phyloP scores from a whole-genome alignment of 2,888 invertebrate species.

The Noctua janthe region DNA sequence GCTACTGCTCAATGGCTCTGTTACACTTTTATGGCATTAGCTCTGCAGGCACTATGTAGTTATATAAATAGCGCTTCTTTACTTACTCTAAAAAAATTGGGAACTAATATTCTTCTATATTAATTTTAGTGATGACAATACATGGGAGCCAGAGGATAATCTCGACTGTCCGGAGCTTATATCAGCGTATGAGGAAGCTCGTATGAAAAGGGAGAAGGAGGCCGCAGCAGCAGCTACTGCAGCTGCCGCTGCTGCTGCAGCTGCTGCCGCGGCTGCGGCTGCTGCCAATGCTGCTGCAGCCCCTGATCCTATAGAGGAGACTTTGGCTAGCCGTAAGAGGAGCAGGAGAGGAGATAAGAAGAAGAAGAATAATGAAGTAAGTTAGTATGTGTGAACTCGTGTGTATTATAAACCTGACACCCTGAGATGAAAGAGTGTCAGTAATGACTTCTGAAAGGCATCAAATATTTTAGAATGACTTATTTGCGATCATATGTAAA shows the following conservation, averaged over 20 bases:
- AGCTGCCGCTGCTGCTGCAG: constrained; percentile 58
- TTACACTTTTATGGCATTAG: not conserved
- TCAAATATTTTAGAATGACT: not conserved
- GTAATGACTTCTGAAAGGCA: not conserved
- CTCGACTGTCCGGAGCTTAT: constrained; percentile 94
- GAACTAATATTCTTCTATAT: not conserved
- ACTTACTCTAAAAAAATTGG: not conserved
- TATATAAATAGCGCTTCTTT: not conserved
- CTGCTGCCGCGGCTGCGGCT: constrained; percentile 40
- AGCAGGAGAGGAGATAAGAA: constrained; percentile 78
- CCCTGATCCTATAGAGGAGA: constrained; percentile 76
- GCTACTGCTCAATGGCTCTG: not conserved
- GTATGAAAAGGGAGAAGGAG: constrained; percentile 84
- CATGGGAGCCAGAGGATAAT: constrained; percentile 96
- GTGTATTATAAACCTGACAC: not conserved
- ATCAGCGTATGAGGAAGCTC: constrained; percentile 93
- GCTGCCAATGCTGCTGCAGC: constrained; percentile 43
- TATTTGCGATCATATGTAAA: too few relatives aligned
- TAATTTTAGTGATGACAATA: constrained; percentile 93
- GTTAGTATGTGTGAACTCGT: not conserved
- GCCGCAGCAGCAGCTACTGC: constrained; percentile 66
- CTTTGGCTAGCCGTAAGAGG: constrained; percentile 76
- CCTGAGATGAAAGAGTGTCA: not conserved
- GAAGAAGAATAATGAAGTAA: constrained; percentile 76
- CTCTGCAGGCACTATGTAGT: not conserved